phyloP scores from a whole-genome alignment of 1,140 invertebrate species.

The Papilio dardanus region DNA sequence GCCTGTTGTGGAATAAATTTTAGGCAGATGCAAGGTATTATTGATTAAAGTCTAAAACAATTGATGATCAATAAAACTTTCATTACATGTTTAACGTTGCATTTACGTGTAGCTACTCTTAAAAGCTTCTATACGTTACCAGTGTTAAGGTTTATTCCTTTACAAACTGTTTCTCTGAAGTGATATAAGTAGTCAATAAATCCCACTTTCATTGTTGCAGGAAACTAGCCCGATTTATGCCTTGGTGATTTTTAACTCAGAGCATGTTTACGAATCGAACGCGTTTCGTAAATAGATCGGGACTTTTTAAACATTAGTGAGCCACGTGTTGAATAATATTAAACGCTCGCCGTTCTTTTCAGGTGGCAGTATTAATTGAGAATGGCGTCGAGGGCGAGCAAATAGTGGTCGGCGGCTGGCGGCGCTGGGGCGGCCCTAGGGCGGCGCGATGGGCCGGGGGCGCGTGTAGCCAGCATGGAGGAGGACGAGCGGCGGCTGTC shows the following conservation, averaged over 20 bases:
- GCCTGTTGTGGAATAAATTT: not conserved
- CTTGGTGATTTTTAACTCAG: not conserved
- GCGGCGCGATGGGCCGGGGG: constrained; percentile 66
- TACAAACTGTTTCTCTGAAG: not conserved
- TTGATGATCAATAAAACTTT: constrained; percentile 7
- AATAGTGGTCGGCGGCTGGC: constrained; percentile 62
- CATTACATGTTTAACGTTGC: not conserved
- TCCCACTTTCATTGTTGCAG: constrained; percentile 13
- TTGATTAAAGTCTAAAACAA: not conserved
- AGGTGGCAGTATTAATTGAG: constrained; percentile 72
- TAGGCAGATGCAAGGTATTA: not conserved
- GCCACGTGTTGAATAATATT: constrained; percentile 19
- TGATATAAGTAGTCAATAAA: constrained; percentile 7
- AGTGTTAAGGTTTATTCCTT: not conserved
- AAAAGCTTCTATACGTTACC: not conserved
- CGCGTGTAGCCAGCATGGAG: constrained; percentile 72
- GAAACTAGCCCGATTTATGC: constrained; percentile 1
- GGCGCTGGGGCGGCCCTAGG: constrained; percentile 57
- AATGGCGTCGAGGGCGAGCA: constrained; percentile 67
- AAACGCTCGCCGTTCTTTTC: constrained; percentile 46
- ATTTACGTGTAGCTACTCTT: not conserved
- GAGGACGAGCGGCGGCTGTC: constrained; percentile 79
- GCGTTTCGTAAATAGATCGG: constrained; percentile 3
- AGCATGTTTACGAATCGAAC: constrained; percentile 5
- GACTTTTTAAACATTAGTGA: constrained; percentile 3